Evolutionary conservation across 1,140 invertebrate genomes (phyloP).

Genomic region (Lordiphosa mommai): DNA sequence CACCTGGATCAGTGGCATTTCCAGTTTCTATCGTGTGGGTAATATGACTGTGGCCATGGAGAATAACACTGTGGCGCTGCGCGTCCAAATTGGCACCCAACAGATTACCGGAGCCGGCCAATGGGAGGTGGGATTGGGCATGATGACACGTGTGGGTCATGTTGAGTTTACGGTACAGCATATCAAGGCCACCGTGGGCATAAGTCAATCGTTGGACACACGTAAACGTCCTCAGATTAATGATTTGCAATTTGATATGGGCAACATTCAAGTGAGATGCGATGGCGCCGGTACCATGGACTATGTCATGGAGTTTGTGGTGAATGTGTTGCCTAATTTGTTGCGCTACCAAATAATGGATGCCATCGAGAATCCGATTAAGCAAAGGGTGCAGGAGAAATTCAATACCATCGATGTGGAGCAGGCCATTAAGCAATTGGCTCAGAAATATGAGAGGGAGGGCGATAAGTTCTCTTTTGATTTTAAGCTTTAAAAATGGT

Average conservation of each 20-base stretch:
- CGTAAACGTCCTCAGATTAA: slow-evolving; percentile 86
- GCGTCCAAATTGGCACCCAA: slow-evolving; percentile 88
- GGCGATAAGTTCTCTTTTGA: slow-evolving; percentile 67
- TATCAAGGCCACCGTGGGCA: slow-evolving; percentile 83
- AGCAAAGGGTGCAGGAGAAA: slow-evolving; percentile 83
- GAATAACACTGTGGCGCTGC: slow-evolving; percentile 83
- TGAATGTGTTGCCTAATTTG: slow-evolving; percentile 90
- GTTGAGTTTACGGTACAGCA: slow-evolving; percentile 88
- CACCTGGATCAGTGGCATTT: slow-evolving; percentile 88
- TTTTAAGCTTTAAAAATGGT: slow-evolving; percentile 37
- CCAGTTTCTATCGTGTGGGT: slow-evolving; percentile 89
- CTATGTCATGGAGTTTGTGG: slow-evolving; percentile 87
- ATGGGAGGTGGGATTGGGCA: slow-evolving; percentile 87
- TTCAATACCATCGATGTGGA: slow-evolving; percentile 87
- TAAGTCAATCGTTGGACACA: slow-evolving; percentile 88
- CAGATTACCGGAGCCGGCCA: slow-evolving; percentile 87
- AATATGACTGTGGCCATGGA: slow-evolving; percentile 87
- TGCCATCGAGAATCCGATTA: slow-evolving; percentile 87
- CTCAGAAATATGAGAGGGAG: slow-evolving; percentile 84
- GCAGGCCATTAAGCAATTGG: slow-evolving; percentile 84
- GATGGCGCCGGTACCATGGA: slow-evolving; percentile 90
- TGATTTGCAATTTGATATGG: slow-evolving; percentile 88
- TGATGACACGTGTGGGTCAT: slow-evolving; percentile 86
- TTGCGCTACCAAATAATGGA: slow-evolving; percentile 91
- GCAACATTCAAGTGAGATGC: slow-evolving; percentile 89